Base-by-base conservation (phyloP, 2,888 invertebrate species). In the Meganola albula region DNA sequence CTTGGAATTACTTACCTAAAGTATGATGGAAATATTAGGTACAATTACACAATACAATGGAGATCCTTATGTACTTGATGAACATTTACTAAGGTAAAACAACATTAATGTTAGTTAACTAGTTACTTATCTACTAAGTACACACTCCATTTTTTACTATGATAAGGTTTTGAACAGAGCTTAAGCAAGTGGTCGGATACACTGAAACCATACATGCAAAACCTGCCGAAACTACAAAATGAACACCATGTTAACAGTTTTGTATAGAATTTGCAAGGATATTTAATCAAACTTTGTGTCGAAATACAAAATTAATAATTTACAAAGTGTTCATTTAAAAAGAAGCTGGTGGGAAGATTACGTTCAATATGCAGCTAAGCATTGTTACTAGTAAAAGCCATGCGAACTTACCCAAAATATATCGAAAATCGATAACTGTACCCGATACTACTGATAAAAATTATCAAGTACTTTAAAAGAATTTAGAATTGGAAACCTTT, bases 401-500 rank as follows among this genome's bases (percentile, higher is more conserved):
- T 82, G 80, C 80, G 44, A 54, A 79, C 83, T 83, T 74, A 84
- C 82, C 79, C 67, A 70, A 70, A 70, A 73, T 67, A 73, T 71
- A 74, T 74, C 74, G 77, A 83, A 69, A 75, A 83, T 83, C 82
- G 83, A 82, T 75, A 83, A 80, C 77, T 80, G 80, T 78, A 82
- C 82, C 80, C 70, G 61, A 63, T 64, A 65, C 74, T 75, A 82
- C 71, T 46, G 46, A 40, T 44, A n/a, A 43, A 55, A 56, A 63
- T n/a, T n/a, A n/a, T n/a, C n/a, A n/a, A n/a, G n/a, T n/a, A n/a
- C n/a, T n/a, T n/a, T n/a, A 58, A 61, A 62, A 56, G 67, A 76
- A 69, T 79, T 82, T 79, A 66, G 62, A 72, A 74, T 72, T 53
- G 63, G 83, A 72, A 80, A 77, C 72, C 84, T 82, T 83, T 84